These are phyloP conservation scores for Hemicordylus capensis DNA, from an alignment of 2,113 vertebrate species.

Conservation along the genomic window DNA sequence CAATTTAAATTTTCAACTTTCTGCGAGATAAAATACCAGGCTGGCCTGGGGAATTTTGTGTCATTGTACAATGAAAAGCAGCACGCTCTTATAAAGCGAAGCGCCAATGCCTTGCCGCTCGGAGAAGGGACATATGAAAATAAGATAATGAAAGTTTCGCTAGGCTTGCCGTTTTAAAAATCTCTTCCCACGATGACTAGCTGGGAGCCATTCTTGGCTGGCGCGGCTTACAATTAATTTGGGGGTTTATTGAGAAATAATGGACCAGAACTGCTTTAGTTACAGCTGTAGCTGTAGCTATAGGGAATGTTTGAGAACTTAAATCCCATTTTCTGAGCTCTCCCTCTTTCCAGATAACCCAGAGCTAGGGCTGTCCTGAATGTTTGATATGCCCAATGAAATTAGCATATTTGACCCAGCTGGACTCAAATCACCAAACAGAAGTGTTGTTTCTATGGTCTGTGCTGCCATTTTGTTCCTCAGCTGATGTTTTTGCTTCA, in stretches of 20 bases:
- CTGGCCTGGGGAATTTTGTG: background rate
- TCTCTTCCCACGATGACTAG: background rate
- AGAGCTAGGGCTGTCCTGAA: background rate
- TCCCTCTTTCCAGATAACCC: background rate
- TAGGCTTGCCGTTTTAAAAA: background rate
- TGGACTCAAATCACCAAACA: background rate
- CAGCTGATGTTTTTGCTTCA: too few species aligned
- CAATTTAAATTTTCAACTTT: background rate
- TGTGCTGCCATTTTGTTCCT: too few species aligned
- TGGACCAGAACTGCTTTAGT: conserved; percentile 3
- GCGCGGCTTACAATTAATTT: conserved; percentile 10
- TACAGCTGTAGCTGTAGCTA: background rate
- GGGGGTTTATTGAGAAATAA: background rate
- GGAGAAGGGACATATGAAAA: background rate
- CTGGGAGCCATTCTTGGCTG: conserved; percentile 1
- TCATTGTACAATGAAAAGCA: background rate
- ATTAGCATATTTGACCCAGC: background rate
- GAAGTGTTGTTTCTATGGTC: too few species aligned
- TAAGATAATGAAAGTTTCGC: background rate
- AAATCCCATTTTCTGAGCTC: background rate
- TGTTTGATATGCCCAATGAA: background rate
- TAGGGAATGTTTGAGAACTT: background rate
- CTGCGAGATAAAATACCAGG: background rate
- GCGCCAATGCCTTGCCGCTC: background rate
- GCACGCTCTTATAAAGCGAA: background rate